Evolutionary conservation across 1,140 invertebrate genomes (phyloP).

Genomic region (Drosophila navojoa): DNA sequence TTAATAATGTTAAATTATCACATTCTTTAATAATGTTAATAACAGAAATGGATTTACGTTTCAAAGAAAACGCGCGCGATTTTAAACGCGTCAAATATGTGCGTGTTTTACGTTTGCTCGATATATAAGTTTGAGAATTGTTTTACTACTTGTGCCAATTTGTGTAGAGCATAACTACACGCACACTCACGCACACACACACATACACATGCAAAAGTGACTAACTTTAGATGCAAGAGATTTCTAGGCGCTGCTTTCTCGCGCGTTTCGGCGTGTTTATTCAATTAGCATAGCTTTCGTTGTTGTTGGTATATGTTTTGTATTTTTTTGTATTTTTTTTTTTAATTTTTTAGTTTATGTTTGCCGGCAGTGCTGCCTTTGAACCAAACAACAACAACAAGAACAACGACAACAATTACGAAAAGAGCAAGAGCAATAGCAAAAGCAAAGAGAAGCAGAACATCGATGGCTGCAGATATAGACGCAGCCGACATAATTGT

Average conservation of each 20-base stretch:
- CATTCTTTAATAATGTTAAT: no score
- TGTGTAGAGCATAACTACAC: constrained; percentile 55
- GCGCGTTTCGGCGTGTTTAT: constrained; percentile 72
- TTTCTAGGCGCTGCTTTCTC: constrained; percentile 56
- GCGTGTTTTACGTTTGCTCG: constrained; percentile 33
- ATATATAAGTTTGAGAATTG: constrained; percentile 17
- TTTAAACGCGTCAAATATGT: constrained; percentile 24
- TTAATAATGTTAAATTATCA: no score
- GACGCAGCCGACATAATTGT: constrained; percentile 73
- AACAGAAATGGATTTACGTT: no score
- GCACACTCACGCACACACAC: neutral
- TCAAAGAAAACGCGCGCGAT: constrained; percentile 13
- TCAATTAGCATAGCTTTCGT: constrained; percentile 63
- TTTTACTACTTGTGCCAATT: constrained; percentile 66
- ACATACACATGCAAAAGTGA: constrained; percentile 14
- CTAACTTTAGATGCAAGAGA: constrained; percentile 32
- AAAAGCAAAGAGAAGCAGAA: constrained; percentile 9
- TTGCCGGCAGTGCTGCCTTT: constrained; percentile 41
- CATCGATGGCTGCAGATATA: constrained; percentile 50
- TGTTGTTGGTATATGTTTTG: no score
- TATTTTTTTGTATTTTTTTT: constrained; percentile 21
- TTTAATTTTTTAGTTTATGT: constrained; percentile 17
- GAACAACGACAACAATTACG: neutral
- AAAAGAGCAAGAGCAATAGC: neutral
- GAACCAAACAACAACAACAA: constrained; percentile 15